phyloP scores from a whole-genome alignment of 1,140 invertebrate genomes.

The Phenacoccus solenopsis region DNA sequence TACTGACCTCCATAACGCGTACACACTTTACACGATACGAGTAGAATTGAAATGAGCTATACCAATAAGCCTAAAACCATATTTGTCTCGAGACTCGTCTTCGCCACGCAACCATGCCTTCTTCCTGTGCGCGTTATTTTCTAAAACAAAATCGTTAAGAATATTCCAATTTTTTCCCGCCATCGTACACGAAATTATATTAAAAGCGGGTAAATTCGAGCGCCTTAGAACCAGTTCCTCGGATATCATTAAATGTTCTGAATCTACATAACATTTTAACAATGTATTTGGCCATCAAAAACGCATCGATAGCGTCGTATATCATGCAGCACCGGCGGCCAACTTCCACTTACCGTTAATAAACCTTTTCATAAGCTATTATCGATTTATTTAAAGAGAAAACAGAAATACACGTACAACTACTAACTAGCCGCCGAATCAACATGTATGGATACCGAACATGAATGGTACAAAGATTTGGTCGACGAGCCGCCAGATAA shows the following conservation, averaged over 20 bases:
- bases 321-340: neutral
- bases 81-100: neutral
- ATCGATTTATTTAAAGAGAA: neutral
- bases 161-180: neutral
- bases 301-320: neutral
- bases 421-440: too few species aligned
- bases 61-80: neutral
- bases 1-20: neutral
- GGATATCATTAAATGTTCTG: neutral
- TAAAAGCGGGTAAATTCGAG: neutral
- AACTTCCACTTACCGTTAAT: neutral
- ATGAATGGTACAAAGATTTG: too few species aligned
- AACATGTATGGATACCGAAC: too few species aligned
- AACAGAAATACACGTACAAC: neutral
- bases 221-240: neutral
- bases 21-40: neutral
- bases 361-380: neutral
- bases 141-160: neutral
- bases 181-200: neutral
- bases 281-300: neutral
- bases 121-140: neutral
- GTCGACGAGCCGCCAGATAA: too few species aligned
- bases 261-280: slow-evolving; percentile 3
- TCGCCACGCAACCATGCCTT: too few species aligned
- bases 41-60: neutral